phyloP scores from a whole-genome alignment of 2,113 vertebrate species.

The Lamprologus ornatipinnis region DNA sequence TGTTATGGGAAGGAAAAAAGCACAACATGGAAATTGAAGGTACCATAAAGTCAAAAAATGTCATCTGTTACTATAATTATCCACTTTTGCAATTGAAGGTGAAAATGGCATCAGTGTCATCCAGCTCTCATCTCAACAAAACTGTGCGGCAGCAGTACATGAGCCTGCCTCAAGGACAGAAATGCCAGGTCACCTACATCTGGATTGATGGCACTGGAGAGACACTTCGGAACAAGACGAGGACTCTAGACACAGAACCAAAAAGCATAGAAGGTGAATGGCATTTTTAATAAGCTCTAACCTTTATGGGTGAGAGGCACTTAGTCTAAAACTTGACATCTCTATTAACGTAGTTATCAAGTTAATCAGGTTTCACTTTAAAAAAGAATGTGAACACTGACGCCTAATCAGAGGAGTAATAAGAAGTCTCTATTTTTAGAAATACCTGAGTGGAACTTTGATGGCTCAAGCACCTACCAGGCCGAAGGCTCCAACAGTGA shows the following conservation, averaged over 20 bases:
- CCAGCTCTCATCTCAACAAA: constrained; percentile 41
- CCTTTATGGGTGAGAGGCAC: not conserved
- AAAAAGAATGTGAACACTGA: not conserved
- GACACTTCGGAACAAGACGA: constrained; percentile 71
- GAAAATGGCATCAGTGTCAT: constrained; percentile 25
- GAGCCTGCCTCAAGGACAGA: constrained; percentile 61
- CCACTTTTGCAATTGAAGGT: not conserved
- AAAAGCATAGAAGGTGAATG: constrained; percentile 3
- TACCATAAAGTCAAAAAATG: not conserved
- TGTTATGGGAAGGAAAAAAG: not conserved
- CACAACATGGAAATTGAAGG: not conserved
- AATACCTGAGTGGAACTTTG: constrained; percentile 80
- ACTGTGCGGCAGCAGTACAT: constrained; percentile 69
- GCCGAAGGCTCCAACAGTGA: constrained; percentile 79
- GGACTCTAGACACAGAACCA: constrained; percentile 68
- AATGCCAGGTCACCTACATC: constrained; percentile 76
- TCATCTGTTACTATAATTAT: not conserved
- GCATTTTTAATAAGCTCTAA: not conserved
- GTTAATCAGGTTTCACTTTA: not conserved
- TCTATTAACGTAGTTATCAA: not conserved
- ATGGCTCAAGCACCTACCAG: constrained; percentile 75
- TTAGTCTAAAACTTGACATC: not conserved
- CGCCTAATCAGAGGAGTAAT: not conserved
- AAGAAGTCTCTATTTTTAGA: constrained; percentile 43
- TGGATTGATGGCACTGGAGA: constrained; percentile 80